Base-by-base conservation (phyloP, 2,888 invertebrate species). In the Amblyjoppa fuscipennis region DNA sequence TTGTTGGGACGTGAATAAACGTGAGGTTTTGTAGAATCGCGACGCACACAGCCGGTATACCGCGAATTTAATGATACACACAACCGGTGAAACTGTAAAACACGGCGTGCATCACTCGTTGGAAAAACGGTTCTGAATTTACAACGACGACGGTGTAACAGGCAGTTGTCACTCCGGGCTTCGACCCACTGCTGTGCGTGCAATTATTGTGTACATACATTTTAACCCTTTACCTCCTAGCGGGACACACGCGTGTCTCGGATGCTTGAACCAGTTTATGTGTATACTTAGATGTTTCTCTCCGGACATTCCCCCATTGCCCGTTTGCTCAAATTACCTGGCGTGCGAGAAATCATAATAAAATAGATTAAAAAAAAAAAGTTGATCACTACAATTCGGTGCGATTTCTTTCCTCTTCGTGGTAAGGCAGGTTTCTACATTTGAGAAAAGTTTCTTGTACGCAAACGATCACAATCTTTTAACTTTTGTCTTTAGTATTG, bases 11-110 rank as follows among this genome's bases (percentile, higher is more conserved):
- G 38, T 53, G 51, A 76, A 85, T 79, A 28, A 83, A 80, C 80
- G 79, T 78, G 78, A 69, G 68, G 64, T 76, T 81, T 70, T 51
- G 13, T 69, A 34, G 9, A 56, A 51, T 61, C 38, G 41, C 28
- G 71, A 68, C 77, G 71, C 34, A 64, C 16, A 34, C 64, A 34
- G 31, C 5, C 73, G 76, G 41, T 3, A 49, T 49, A 61, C 51
- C 79, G 51, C 59, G 71, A 38, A 49, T 41, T 34, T 76, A 85
- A 85, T 85, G 82, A 83, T 80, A 85, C 73, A 77, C 28, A 77
- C 28, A 79, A 80, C 82, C 45, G 71, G 85, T 83, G 76, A 76
- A 85, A 85, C 85, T 85, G 85, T 82, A 80, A 85, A 79, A 76
- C 41, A 68, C 31, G 28, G 69, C 74, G 68, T 77, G 79, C 71